Evolutionary conservation across 2,888 invertebrate species (phyloP).

Genomic region (Dastarcus helophoroides): DNA sequence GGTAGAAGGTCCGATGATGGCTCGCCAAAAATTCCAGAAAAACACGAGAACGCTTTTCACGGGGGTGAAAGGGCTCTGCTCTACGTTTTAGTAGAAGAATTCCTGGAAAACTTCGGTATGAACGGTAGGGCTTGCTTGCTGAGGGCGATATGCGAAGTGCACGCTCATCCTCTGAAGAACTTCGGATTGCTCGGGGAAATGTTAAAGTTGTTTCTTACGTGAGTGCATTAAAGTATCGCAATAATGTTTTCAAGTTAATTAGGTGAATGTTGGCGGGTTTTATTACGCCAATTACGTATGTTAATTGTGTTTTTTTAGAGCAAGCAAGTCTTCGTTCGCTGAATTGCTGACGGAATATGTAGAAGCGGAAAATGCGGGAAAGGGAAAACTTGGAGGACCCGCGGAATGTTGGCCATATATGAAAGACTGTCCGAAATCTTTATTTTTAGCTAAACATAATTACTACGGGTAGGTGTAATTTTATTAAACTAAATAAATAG

Average conservation of each 20-base stretch:
- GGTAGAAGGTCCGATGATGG: constrained; percentile 37
- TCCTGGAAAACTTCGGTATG: constrained; percentile 68
- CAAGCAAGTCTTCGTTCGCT: constrained; percentile 71
- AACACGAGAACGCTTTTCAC: constrained; percentile 48
- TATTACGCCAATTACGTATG: too few species aligned
- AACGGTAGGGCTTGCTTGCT: constrained; percentile 73
- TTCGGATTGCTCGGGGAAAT: constrained; percentile 76
- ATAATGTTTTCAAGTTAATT: too few species aligned
- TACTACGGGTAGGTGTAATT: constrained; percentile 39
- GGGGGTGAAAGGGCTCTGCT: constrained; percentile 75
- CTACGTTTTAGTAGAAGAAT: constrained; percentile 67
- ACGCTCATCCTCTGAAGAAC: constrained; percentile 63
- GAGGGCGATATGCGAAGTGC: constrained; percentile 76
- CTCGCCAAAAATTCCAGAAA: constrained; percentile 33
- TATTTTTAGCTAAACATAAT: constrained; percentile 49
- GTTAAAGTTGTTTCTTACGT: constrained; percentile 74
- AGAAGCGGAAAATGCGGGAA: constrained; percentile 66
- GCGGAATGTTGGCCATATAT: constrained; percentile 82
- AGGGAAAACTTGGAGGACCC: constrained; percentile 43
- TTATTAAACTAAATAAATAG: too few species aligned
- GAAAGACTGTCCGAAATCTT: constrained; percentile 69
- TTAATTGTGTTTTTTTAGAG: constrained; percentile 53
- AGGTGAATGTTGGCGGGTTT: too few species aligned
- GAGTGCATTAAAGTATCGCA: too few species aligned
- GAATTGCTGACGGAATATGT: constrained; percentile 64